These are phyloP conservation scores for Pomacea maculata DNA, from an alignment of 1,140 invertebrate genomes.

Conservation along the genomic window DNA sequence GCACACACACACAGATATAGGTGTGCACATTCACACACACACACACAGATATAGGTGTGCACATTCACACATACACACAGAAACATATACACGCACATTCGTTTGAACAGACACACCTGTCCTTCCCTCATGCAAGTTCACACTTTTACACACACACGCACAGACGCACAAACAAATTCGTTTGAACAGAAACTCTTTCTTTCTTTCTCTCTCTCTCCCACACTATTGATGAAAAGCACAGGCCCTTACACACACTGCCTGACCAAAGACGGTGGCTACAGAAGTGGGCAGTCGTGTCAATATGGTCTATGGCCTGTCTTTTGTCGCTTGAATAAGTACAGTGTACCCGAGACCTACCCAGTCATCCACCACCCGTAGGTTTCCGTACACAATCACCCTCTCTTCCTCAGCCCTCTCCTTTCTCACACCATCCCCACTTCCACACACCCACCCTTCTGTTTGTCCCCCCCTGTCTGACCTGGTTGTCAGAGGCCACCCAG, in stretches of 20 bases:
- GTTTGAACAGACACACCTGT: too few species aligned
- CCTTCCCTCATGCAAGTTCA: neutral
- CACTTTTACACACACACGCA: constrained; percentile 9
- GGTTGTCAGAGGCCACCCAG: too few species aligned
- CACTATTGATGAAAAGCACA: neutral
- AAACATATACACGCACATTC: neutral
- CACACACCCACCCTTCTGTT: too few species aligned
- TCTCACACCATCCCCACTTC: too few species aligned
- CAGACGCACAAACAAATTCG: constrained; percentile 2
- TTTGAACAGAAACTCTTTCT: neutral
- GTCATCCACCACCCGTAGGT: too few species aligned
- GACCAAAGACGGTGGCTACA: too few species aligned
- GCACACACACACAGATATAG: too few species aligned
- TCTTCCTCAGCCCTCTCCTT: too few species aligned
- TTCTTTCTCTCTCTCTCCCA: neutral
- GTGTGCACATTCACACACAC: neutral
- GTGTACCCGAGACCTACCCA: neutral
- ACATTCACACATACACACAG: neutral
- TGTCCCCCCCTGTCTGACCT: too few species aligned
- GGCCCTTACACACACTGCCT: too few species aligned
- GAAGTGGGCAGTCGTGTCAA: constrained; percentile 7
- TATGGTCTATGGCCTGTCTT: neutral
- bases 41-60: too few species aligned
- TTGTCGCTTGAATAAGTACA: neutral
- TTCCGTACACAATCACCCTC: too few species aligned